Evolutionary conservation across 2,797 vertebrate genomes (phyloP), one percentile per base, ranked within the genome.

Genomic region (Lerista edwardsae): DNA sequence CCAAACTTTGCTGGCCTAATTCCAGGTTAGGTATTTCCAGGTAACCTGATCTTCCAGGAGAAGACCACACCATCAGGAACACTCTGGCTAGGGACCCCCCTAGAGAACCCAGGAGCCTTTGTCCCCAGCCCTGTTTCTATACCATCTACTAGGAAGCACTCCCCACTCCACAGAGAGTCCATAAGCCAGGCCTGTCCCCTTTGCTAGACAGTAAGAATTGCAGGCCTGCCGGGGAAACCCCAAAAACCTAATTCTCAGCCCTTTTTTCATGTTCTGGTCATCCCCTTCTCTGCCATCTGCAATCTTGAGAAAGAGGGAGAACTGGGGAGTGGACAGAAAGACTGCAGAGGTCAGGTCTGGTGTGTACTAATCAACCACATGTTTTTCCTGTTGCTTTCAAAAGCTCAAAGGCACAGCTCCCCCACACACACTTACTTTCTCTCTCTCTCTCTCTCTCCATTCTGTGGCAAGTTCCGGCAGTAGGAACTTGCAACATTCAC

Each of bases 401-500:
- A 62, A 74, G 39, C 14, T 69, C 25, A 82, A 74, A 39, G 69
- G 41, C 41, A 6, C 27, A 51, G 36, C 71, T 80, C 55, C 1
- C 11, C 25, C 64, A 23, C 36, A 6, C 64, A 27, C 39, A 62
- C 55, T n/a, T n/a, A 61, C 67, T 29, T 17, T 2, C 39, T 6
- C 59, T 3, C 3, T 3, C 51, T 7, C 51, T 19, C 65, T 68
- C 31, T 31, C 64, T 44, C 31, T 51, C n/a, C 71, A 41, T 27
- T 82, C 65, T 86, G 79, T 86, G 74, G 84, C 67, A 86, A 77
- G 73, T 81, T 86, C 79, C 64, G 73, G 79, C 84, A 86, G 82
- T 76, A 86, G 74, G 84, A 86, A 64, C 79, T 86, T 86, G 65
- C 84, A 82, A 86, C 75, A 86, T 71, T 27, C 17, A n/a, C 39